phyloP scores from a whole-genome alignment of 2,888 invertebrate genomes.

The Aquatica leii region DNA sequence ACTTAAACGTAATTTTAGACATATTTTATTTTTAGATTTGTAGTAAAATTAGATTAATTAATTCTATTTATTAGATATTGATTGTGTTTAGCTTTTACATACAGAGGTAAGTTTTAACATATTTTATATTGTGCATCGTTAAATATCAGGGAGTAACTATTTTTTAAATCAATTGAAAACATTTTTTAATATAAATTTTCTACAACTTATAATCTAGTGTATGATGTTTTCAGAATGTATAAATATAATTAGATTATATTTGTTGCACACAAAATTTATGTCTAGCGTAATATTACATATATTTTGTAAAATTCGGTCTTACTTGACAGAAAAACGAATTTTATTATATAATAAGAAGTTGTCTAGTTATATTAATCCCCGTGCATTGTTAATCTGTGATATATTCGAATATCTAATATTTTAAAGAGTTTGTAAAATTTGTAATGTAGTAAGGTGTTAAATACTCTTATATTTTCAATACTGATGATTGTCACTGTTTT shows the following conservation, averaged over 20 bases:
- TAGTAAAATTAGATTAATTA: conserved; percentile 24
- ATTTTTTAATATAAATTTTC: no score
- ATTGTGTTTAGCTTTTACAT: conserved; percentile 12
- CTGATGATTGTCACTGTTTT: conserved; percentile 11
- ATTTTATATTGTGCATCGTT: conserved; percentile 26
- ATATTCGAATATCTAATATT: conserved; percentile 46
- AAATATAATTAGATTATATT: no score
- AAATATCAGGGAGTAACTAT: conserved; percentile 30
- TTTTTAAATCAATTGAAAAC: conserved; percentile 1
- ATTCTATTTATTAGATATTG: conserved; percentile 30
- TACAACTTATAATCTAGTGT: no score
- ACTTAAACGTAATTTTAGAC: conserved; percentile 17
- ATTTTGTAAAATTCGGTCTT: no score
- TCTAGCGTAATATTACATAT: no score
- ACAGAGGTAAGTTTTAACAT: not conserved
- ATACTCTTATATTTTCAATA: conserved; percentile 26
- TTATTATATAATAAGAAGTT: conserved; percentile 3
- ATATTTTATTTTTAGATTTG: conserved; percentile 21
- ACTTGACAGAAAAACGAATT: no score
- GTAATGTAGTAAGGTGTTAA: conserved; percentile 22
- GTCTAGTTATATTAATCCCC: conserved; percentile 29
- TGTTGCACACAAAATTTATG: no score
- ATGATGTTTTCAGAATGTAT: no score
- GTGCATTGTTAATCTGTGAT: conserved; percentile 48
- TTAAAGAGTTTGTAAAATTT: conserved; percentile 19